Conservation (phyloP, 2,113 vertebrate species). For the Myotis lucifugus region DNA sequence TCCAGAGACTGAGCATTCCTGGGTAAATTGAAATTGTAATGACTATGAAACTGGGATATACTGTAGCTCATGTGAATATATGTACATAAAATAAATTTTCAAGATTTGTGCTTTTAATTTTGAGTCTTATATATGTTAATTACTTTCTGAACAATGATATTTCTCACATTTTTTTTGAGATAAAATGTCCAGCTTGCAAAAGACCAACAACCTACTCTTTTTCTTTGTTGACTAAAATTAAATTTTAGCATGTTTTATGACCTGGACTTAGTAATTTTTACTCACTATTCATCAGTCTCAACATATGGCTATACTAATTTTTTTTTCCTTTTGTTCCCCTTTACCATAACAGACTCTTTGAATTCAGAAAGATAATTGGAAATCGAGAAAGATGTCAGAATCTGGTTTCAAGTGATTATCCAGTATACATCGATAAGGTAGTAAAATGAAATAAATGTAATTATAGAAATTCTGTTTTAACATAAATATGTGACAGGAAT, state of each 20-base stretch:
- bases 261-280: constrained; percentile 44
- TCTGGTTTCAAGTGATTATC: constrained; percentile 94
- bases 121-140: not conserved
- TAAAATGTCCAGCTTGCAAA: not conserved
- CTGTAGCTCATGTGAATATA: not conserved
- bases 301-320: not conserved
- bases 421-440: constrained; percentile 96
- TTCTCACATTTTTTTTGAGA: not conserved
- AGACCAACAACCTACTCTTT: not conserved
- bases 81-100: constrained; percentile 4
- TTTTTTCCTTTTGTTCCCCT: constrained; percentile 72
- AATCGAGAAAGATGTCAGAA: constrained; percentile 94
- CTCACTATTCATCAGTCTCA: not conserved
- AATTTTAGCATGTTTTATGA: constrained; percentile 28
- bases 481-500: not conserved
- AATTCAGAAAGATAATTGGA: constrained; percentile 96
- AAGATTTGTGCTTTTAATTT: not conserved
- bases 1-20: not conserved
- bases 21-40: not conserved
- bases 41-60: not conserved
- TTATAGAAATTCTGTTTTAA: constrained; percentile 36
- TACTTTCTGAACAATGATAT: constrained; percentile 39
- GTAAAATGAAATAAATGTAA: constrained; percentile 26
- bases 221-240: constrained; percentile 22
- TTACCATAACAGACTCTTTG: constrained; percentile 91